These are phyloP conservation scores for Mycalesis mineus DNA, from an alignment of 2,888 invertebrate species.

Conservation along the genomic window DNA sequence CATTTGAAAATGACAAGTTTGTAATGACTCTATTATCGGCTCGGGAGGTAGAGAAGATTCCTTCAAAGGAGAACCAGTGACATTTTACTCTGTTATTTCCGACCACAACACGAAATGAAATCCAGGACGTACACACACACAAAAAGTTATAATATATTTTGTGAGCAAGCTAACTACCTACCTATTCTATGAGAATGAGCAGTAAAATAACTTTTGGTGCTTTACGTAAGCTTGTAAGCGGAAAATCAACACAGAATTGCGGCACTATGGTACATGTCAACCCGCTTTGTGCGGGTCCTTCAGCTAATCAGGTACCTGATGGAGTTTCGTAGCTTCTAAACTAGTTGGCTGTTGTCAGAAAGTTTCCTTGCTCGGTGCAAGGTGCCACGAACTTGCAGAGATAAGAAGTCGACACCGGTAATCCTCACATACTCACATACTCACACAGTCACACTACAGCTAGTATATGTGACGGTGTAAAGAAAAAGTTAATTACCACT, in stretches of 20 bases:
- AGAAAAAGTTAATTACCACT: too few species aligned
- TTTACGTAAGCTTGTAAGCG: background rate
- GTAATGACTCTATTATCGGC: too few species aligned
- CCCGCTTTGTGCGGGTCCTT: conserved; percentile 34
- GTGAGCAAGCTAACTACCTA: too few species aligned
- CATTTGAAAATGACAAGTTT: too few species aligned
- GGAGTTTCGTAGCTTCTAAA: conserved; percentile 73
- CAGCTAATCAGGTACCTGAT: conserved; percentile 74
- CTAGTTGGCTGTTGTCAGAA: conserved; percentile 72
- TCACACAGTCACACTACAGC: background rate
- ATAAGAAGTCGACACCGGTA: conserved; percentile 51
- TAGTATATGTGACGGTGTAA: too few species aligned
- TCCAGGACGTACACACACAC: too few species aligned
- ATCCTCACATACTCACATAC: background rate
- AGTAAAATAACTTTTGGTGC: background rate
- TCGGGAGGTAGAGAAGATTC: too few species aligned
- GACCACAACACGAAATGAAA: too few species aligned
- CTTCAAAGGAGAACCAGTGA: too few species aligned
- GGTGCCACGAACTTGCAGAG: conserved; percentile 56
- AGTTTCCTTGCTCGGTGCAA: conserved; percentile 62
- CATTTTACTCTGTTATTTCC: too few species aligned
- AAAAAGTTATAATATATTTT: background rate
- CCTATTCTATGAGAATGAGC: background rate
- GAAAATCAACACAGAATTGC: background rate
- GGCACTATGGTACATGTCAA: conserved; percentile 31